Percentiles rank a stretch among this genome's conserved stretches.
These are phyloP conservation scores for Pseudanteris insignis DNA, from an alignment of 2,888 invertebrate species.

Conservation along the genomic window DNA sequence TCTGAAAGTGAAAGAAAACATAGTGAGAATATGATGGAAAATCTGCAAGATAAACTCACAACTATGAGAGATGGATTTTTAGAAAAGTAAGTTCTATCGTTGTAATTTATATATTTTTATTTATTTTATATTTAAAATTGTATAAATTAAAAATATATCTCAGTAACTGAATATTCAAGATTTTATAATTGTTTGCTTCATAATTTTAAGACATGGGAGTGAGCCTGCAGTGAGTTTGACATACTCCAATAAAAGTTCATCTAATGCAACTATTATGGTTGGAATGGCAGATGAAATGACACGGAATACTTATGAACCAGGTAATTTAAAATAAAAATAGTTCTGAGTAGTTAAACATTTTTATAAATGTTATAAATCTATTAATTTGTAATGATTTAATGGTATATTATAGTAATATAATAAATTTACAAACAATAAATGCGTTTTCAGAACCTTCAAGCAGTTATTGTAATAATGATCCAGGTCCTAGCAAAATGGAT, in stretches of 20 bases:
- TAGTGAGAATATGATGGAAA: slow-evolving; percentile 61
- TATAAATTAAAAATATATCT: too few relatives aligned
- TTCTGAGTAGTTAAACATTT: too few relatives aligned
- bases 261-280: slow-evolving; percentile 71
- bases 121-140: too few relatives aligned
- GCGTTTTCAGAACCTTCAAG: slow-evolving; percentile 57
- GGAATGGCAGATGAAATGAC: slow-evolving; percentile 67
- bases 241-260: slow-evolving; percentile 73
- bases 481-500: slow-evolving; percentile 51
- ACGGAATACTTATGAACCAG: slow-evolving; percentile 60
- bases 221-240: slow-evolving; percentile 73
- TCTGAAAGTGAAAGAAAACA: slow-evolving; percentile 20
- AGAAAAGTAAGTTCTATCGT: slow-evolving; percentile 67
- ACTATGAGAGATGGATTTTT: slow-evolving; percentile 71
- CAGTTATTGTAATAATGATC: slow-evolving; percentile 48
- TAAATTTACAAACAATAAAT: too few relatives aligned
- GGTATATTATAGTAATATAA: too few relatives aligned
- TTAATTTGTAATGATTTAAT: too few relatives aligned
- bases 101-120: too few relatives aligned
- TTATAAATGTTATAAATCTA: too few relatives aligned
- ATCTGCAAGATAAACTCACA: slow-evolving; percentile 65
- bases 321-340: too few relatives aligned
- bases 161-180: too few relatives aligned
- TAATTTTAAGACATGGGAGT: slow-evolving; percentile 65
- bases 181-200: not conserved